Percentiles rank a stretch among this genome's conserved stretches.
Conservation (phyloP, 2,113 vertebrate species). For the Poeciliopsis turrubarensis region DNA sequence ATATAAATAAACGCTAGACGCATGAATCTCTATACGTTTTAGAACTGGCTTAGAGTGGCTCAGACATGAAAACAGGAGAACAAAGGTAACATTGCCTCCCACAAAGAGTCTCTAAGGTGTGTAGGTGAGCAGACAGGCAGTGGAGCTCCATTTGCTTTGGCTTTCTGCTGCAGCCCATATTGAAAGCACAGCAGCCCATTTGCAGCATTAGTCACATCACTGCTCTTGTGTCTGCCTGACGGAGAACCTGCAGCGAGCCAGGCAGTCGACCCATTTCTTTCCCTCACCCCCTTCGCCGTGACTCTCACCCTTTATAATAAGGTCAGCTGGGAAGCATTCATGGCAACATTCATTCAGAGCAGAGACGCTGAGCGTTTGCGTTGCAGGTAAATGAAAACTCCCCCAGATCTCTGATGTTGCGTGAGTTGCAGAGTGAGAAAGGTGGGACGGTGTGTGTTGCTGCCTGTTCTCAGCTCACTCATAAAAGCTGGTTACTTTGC, state of each 20-base stretch:
- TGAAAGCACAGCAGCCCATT: constrained; percentile 60
- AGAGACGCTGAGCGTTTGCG: constrained; percentile 32
- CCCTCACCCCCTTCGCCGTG: constrained; percentile 19
- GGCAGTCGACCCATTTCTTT: constrained; percentile 51
- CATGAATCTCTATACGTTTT: neutral
- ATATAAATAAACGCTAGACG: too few relatives aligned
- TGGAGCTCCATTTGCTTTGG: constrained; percentile 41
- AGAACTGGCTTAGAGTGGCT: neutral
- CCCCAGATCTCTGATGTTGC: constrained; percentile 25
- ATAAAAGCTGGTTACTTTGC: constrained; percentile 38
- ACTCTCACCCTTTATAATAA: constrained; percentile 69
- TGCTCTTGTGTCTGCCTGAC: constrained; percentile 56
- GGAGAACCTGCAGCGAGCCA: constrained; percentile 64
- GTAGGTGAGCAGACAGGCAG: constrained; percentile 53
- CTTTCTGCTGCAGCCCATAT: constrained; percentile 40
- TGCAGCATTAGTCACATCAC: constrained; percentile 74
- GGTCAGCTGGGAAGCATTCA: constrained; percentile 76
- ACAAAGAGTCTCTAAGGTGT: constrained; percentile 38
- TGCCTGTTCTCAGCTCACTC: constrained; percentile 26
- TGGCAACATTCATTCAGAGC: constrained; percentile 51
- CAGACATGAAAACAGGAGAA: constrained; percentile 49
- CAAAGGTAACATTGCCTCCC: constrained; percentile 66
- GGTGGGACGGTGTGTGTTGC: constrained; percentile 31
- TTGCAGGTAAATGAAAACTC: constrained; percentile 61
- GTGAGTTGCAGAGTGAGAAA: constrained; percentile 6